phyloP scores from a whole-genome alignment of 2,888 invertebrate species.

The Drosophila helvetica region DNA sequence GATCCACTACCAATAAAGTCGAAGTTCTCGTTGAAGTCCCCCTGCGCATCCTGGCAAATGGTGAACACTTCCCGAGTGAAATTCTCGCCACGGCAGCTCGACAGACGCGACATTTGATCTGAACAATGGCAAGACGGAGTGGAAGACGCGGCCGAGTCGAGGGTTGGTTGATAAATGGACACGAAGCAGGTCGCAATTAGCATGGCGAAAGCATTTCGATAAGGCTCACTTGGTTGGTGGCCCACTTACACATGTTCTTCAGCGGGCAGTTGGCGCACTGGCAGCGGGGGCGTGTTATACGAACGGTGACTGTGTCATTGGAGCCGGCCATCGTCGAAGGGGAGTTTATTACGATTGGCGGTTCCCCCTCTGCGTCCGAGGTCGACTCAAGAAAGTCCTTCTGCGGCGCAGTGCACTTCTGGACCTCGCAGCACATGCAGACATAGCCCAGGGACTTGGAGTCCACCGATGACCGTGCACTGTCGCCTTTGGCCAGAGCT shows the following conservation, averaged over 20 bases:
- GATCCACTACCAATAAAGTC: constrained; percentile 70
- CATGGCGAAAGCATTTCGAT: constrained; percentile 70
- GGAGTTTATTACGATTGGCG: constrained; percentile 42
- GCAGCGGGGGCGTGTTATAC: constrained; percentile 66
- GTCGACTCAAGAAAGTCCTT: constrained; percentile 50
- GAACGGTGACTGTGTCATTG: constrained; percentile 49
- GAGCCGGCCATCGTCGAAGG: constrained; percentile 46
- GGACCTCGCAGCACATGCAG: constrained; percentile 56
- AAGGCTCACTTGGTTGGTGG: constrained; percentile 38
- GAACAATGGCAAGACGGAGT: constrained; percentile 5
- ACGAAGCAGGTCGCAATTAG: constrained; percentile 52
- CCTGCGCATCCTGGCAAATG: constrained; percentile 63
- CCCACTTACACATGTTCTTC: constrained; percentile 80
- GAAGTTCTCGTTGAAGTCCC: constrained; percentile 73
- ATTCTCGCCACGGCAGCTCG: constrained; percentile 54
- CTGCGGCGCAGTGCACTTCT: constrained; percentile 40
- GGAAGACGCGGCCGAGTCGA: neutral
- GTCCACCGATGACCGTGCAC: constrained; percentile 21
- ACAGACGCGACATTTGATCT: constrained; percentile 53
- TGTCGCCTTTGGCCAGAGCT: neutral
- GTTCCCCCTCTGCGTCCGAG: constrained; percentile 44
- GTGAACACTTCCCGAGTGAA: constrained; percentile 62
- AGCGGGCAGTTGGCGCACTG: constrained; percentile 81
- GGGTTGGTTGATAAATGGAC: constrained; percentile 14
- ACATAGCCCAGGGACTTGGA: constrained; percentile 52